Base-by-base conservation (phyloP, 2,797 vertebrate species). In the Sebastes minor region DNA sequence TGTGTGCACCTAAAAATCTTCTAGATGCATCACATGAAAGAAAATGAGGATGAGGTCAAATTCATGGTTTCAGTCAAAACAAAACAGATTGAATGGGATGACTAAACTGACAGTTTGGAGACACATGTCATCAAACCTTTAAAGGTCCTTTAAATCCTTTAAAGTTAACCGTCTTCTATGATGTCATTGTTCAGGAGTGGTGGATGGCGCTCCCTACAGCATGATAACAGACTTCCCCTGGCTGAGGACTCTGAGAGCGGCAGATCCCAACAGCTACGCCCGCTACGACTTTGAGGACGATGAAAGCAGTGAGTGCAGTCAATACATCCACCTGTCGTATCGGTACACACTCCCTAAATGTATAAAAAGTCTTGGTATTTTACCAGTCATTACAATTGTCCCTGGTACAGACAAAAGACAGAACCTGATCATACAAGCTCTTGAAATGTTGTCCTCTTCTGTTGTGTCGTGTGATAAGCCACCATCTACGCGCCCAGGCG, bases 171-270 rank as follows among this genome's bases (percentile, higher is more conserved):
- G 2, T 67, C 3, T 22, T 28, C 7, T 72, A 0, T 69, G 22
- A 2, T 70, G 25, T 35, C 8, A 0, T 66, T 69, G 16, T 70
- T 78, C 79, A 99, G 98, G 98, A 52, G 85, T 97, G 84, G 97
- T 99, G 64, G 98, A 99, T 49, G 96, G 97, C 0, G 98, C 98
- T 0, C 98, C 98, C 0, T 99, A 99, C 86, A 98, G 97, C 74
- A 98, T 99, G 98, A 97, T 99, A 69, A 99, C 98, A 5, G 98
- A 99, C 87, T 99, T 99, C 82, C 98, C 98, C 2, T 99, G 98
- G 98, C 90, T 99, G 67, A 96, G 98, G 71, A 98, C 98, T 2
- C 95, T 99, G 20, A 96, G 97, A 84, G 97, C 97, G 25, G 98
- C 98, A 14, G 96, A 97, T 74, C 97, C 98, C 73, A 99, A 99